Conservation (phyloP, 2,888 invertebrate genomes). For the Pammene fasciana region DNA sequence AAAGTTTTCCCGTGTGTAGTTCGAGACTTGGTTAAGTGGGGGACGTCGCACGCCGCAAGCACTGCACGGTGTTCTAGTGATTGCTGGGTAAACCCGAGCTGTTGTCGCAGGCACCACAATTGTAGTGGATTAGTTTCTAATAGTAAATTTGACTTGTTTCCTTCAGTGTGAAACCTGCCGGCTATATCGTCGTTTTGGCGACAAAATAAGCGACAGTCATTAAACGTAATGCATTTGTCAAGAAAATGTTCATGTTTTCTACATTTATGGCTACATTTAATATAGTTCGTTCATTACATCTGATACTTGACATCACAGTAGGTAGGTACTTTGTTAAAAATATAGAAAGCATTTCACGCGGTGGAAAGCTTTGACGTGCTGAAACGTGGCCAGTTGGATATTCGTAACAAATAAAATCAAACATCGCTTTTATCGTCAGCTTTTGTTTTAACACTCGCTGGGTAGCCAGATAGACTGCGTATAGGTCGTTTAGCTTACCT, state of each 20-base stretch:
- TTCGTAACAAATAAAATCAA: neutral
- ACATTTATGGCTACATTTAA: too few relatives aligned
- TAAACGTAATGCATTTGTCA: too few relatives aligned
- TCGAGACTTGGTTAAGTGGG: constrained; percentile 16
- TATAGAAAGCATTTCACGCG: constrained; percentile 2
- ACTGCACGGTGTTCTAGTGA: constrained; percentile 18
- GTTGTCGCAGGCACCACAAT: neutral
- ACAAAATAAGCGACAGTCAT: too few relatives aligned
- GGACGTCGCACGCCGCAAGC: neutral
- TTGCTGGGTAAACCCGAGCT: constrained; percentile 26
- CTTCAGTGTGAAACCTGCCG: too few relatives aligned
- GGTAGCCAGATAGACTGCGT: neutral
- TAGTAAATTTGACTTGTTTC: too few relatives aligned
- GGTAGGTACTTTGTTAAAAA: neutral
- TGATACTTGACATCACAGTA: too few relatives aligned
- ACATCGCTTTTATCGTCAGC: constrained; percentile 5
- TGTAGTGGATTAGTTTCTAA: neutral
- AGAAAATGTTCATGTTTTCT: too few relatives aligned
- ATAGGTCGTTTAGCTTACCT: neutral
- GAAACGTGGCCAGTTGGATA: constrained; percentile 2
- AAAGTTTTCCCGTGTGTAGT: constrained; percentile 7
- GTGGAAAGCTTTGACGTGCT: constrained; percentile 5
- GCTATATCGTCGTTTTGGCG: too few relatives aligned
- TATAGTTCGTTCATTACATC: too few relatives aligned
- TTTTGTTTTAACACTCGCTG: neutral